These are phyloP conservation scores for Ypsolopha sequella DNA, from an alignment of 2,888 invertebrate genomes.

Conservation along the genomic window DNA sequence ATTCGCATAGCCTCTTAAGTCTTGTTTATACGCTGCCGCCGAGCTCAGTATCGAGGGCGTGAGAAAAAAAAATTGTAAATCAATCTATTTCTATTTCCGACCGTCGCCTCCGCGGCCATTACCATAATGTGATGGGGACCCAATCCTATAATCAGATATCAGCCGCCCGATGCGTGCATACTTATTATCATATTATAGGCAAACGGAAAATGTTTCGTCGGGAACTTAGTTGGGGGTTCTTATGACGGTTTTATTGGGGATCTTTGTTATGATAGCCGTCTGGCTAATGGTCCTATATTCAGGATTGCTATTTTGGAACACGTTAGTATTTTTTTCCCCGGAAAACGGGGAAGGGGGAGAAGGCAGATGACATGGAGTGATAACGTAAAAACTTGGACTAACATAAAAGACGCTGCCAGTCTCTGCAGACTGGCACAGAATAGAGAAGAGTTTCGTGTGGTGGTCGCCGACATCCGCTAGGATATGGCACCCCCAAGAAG, in stretches of 20 bases:
- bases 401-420: too few species aligned
- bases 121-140: conserved; percentile 55
- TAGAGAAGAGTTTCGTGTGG: too few species aligned
- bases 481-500: too few species aligned
- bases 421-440: too few species aligned
- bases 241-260: conserved; percentile 20
- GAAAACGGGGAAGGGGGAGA: too few species aligned
- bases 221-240: conserved; percentile 15
- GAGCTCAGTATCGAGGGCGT: conserved; percentile 11
- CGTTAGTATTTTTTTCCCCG: neutral
- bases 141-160: conserved; percentile 57
- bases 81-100: conserved; percentile 56
- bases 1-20: too few species aligned
- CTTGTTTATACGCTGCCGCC: neutral
- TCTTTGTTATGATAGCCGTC: conserved; percentile 25
- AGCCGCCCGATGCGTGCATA: conserved; percentile 12
- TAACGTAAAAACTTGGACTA: too few species aligned
- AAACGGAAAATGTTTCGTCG: conserved; percentile 20
- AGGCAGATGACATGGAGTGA: too few species aligned
- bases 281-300: neutral
- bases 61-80: conserved; percentile 42
- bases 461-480: too few species aligned
- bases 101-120: conserved; percentile 50
- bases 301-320: neutral
- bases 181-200: neutral